These are phyloP conservation scores for Calyptomena viridis DNA, from an alignment of 2,113 vertebrate species.

Conservation along the genomic window DNA sequence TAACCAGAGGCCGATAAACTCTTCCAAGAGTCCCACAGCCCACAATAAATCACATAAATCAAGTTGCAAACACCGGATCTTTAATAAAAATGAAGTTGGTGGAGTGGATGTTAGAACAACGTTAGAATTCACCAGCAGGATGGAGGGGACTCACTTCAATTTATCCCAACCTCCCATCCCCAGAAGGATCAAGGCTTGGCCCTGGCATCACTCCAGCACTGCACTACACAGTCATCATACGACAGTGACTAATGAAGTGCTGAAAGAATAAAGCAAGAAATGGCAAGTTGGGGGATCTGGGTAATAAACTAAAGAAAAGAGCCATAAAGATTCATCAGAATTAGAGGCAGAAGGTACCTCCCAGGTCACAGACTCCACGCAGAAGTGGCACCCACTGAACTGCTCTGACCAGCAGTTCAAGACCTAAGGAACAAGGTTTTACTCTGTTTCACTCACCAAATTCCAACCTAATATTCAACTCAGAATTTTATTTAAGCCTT, in stretches of 20 bases:
- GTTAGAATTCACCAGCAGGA: neutral
- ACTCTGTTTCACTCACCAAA: neutral
- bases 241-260: neutral
- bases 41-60: slow-evolving; percentile 15
- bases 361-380: neutral
- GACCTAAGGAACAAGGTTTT: neutral
- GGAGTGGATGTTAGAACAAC: neutral
- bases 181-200: neutral
- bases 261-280: neutral
- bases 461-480: neutral
- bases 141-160: neutral
- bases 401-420: neutral
- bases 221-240: neutral
- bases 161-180: neutral
- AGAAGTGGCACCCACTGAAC: neutral
- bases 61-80: neutral
- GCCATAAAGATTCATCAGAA: neutral
- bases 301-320: neutral
- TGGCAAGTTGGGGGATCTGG: neutral
- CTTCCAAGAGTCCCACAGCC: neutral
- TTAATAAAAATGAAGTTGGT: neutral
- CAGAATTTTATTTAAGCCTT: neutral
- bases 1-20: slow-evolving; percentile 37
- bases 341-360: neutral
- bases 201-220: neutral